These are phyloP conservation scores for Corythornis cristatus DNA, from an alignment of 2,113 vertebrate genomes.

Conservation along the genomic window DNA sequence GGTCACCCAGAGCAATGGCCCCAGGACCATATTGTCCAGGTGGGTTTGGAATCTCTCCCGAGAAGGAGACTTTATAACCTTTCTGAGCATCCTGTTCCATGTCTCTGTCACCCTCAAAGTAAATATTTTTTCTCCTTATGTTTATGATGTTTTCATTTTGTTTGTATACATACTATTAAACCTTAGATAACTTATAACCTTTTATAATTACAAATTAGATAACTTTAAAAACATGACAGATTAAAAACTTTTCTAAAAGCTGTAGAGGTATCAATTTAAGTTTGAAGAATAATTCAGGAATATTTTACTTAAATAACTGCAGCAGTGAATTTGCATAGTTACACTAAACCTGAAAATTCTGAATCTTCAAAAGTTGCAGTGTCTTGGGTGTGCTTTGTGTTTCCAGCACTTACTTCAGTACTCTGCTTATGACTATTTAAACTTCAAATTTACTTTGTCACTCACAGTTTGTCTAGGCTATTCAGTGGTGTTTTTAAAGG, in stretches of 20 bases:
- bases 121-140: no score
- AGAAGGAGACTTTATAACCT: no score
- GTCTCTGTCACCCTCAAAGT: no score
- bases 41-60: no score
- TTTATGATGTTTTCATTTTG: no score
- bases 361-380: not conserved
- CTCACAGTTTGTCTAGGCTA: not conserved
- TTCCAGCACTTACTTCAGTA: not conserved
- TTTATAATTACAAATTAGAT: not conserved
- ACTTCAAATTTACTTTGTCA: not conserved
- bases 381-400: not conserved
- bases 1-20: no score
- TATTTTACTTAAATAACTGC: not conserved
- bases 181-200: not conserved
- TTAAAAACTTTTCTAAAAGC: not conserved
- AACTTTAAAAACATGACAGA: not conserved
- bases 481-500: not conserved
- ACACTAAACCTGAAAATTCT: not conserved
- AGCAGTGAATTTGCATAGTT: not conserved
- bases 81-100: no score
- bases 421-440: not conserved
- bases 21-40: no score
- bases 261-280: not conserved
- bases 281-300: not conserved
- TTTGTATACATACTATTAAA: not conserved